Base-by-base conservation (phyloP, 2,888 invertebrate genomes). In the Schrankia costaestrigalis region DNA sequence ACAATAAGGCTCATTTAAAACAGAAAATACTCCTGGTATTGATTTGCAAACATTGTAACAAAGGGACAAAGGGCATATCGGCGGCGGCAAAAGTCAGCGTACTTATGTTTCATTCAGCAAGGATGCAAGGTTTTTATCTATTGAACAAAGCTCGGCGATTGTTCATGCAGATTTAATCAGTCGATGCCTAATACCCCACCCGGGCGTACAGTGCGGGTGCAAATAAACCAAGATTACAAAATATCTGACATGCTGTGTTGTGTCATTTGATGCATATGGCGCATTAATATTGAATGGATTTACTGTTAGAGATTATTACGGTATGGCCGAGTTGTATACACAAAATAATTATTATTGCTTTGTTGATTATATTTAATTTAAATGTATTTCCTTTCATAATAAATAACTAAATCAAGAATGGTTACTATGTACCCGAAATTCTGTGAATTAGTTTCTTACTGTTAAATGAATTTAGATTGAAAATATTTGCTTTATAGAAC, bases 101-200 rank as follows among this genome's bases (percentile, higher is more conserved):
- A 63, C 70, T 74, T 69, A 76, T 74, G 71, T 73, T 74, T 74
- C 72, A 81, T 83, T 76, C 71, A 73, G 58, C 41, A 49, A 55
- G 67, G 63, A 67, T 62, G 67, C 65, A 56, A 53, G 49, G 52
- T 65, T 63, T 65, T 65, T 67, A 71, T 65, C 69, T 63, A 47
- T 52, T 52, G 56, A 58, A 65, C 72, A 71, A 71, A 71, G 72
- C 71, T 57, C 53, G 64, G 65, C 69, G 69, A 82, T 81, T 81
- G 80, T 71, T 78, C 73, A 65, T 85, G 79, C 74, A 83, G 81
- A 76, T 81, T 85, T 85, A 82, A 85, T 80, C 75, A 76, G 69
- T 61, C 60, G 24, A 12, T 26, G 35, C 64, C 58, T 66, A 65
- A 64, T 63, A 53, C 47, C 22, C 37, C 8, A 18, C 24, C 41